Percentiles rank a stretch among this genome's conserved stretches.
phyloP scores from a whole-genome alignment of 2,888 invertebrate species.

The Abrostola triplasia region DNA sequence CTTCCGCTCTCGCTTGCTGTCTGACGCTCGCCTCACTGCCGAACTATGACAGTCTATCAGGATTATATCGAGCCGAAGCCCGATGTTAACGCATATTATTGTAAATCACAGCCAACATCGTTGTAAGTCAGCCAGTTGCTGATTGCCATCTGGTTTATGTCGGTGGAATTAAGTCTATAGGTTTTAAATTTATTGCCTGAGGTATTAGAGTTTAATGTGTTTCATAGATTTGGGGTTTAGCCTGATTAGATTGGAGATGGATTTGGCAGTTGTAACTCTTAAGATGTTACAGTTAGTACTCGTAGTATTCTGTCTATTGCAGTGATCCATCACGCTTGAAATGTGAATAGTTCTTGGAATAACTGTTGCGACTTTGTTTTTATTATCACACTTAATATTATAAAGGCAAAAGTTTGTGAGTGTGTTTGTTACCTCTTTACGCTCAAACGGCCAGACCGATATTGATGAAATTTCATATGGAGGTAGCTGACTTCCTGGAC shows the following conservation, averaged over 20 bases:
- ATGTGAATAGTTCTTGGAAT: no score
- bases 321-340: no score
- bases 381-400: no score
- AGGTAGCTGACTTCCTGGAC: no score
- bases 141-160: constrained; percentile 59
- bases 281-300: no score
- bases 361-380: no score
- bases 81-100: constrained; percentile 62
- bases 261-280: no score
- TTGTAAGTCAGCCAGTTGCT: constrained; percentile 40
- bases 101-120: constrained; percentile 66
- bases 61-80: constrained; percentile 55
- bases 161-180: constrained; percentile 40
- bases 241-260: constrained; percentile 6
- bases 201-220: constrained; percentile 13
- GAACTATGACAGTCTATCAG: constrained; percentile 54
- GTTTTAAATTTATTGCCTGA: constrained; percentile 41
- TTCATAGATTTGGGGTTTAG: constrained; percentile 16
- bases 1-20: constrained; percentile 11
- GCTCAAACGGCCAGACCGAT: no score
- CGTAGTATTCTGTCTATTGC: no score
- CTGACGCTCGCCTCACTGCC: not conserved
- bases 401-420: no score
- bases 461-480: no score
- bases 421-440: no score